Conservation (phyloP, 2,113 vertebrate species). For the Machaerirhynchus nigripectus region DNA sequence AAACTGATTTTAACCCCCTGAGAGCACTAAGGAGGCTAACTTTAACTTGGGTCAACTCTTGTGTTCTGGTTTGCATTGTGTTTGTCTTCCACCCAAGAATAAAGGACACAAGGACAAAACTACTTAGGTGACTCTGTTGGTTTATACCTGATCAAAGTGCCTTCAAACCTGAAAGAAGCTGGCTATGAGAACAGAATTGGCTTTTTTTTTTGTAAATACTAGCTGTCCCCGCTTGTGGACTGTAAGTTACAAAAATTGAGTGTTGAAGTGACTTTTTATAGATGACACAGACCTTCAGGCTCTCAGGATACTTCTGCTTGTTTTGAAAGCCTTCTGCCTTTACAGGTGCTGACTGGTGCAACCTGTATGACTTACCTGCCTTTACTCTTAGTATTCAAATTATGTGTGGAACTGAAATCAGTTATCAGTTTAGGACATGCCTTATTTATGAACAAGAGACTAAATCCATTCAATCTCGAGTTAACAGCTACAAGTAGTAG, state of each 20-base stretch:
- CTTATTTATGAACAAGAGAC: neutral
- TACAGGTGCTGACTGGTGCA: neutral
- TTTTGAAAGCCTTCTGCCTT: neutral
- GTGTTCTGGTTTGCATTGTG: neutral
- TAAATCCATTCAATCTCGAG: neutral
- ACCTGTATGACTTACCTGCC: neutral
- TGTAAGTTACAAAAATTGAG: neutral
- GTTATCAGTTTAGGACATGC: accelerated
- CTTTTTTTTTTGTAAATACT: neutral
- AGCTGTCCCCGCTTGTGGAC: neutral
- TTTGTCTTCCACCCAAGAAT: neutral
- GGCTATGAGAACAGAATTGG: neutral
- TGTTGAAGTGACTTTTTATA: neutral
- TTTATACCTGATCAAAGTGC: neutral
- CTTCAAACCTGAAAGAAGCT: neutral
- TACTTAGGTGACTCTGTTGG: neutral
- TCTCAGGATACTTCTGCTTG: neutral
- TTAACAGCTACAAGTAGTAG: neutral
- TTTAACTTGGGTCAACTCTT: neutral
- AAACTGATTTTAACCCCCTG: neutral
- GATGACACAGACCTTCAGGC: neutral
- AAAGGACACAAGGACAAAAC: neutral
- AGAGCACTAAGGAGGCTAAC: neutral
- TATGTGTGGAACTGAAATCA: neutral
- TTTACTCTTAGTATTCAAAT: neutral